Evolutionary conservation across 2,113 vertebrate genomes (phyloP).

Genomic region (Pelecanus crispus): DNA sequence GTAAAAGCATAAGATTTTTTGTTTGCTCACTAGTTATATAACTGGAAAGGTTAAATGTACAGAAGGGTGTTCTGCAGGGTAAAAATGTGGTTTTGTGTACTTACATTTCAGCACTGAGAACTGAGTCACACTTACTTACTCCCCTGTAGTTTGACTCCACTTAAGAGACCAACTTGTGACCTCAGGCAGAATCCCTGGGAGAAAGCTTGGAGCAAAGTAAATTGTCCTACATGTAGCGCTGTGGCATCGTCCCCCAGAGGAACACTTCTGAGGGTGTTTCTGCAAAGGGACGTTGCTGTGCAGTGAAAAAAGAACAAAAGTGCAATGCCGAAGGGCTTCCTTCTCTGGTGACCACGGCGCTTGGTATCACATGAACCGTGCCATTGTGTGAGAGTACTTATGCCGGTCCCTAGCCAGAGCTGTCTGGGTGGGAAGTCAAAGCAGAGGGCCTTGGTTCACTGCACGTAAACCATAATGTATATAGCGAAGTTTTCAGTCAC

Average conservation of each 20-base stretch:
- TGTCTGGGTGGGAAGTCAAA: not conserved
- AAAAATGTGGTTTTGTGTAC: not conserved
- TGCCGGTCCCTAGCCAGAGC: not conserved
- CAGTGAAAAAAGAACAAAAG: not conserved
- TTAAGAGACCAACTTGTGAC: not conserved
- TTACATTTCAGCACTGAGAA: not conserved
- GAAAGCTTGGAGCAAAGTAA: not conserved
- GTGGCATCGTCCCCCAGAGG: not conserved
- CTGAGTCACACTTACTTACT: not conserved
- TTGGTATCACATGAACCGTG: not conserved
- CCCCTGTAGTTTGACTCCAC: not conserved
- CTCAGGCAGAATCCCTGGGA: not conserved
- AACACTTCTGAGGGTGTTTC: not conserved
- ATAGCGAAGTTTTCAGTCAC: not conserved
- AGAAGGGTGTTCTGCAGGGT: not conserved
- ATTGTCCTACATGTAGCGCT: not conserved
- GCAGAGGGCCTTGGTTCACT: not conserved
- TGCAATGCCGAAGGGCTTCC: not conserved
- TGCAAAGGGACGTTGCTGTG: not conserved
- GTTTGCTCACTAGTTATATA: not conserved
- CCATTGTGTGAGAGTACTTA: not conserved
- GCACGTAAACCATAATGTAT: accelerated
- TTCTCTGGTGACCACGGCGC: accelerated
- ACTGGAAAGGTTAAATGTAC: not conserved
- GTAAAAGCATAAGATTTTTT: not conserved